Evolutionary conservation across 2,888 invertebrate genomes (phyloP), one percentile per base, ranked within the genome.

Genomic region (Thymelicus acteon): DNA sequence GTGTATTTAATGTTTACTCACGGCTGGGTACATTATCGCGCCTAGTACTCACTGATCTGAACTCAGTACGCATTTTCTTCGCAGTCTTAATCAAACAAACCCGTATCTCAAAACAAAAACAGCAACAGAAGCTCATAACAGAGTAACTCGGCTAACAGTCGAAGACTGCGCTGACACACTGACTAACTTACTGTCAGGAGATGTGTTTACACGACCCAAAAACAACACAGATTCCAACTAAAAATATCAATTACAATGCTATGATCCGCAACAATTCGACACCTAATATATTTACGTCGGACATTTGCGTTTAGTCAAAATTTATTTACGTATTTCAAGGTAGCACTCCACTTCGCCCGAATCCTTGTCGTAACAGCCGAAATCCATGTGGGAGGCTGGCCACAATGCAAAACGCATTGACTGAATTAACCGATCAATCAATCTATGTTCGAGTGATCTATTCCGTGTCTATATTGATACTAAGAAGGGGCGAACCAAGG

Each of bases 301-400:
- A 75, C 69, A 74, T 84, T 84, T 85, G 82, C 84, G 86, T 86
- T 87, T 86, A 89, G 84, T 84, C 78, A 88, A 89, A 90, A 87
- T 83, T 84, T 90, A 94, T 95, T 95, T 94, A 95, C 95, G 94
- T 93, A 95, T 95, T 94, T 95, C 95, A 82, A 96, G 89, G 94
- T 95, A 95, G 91, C 95, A 95, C 93, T 96, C 96, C 91, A 95
- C 92, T 87, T 95, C 95, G 79, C 96, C 95, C 73, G 95, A 95
- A 80, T 95, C 95, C 85, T 95, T 95, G 90, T 95, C 95, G 86
- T 94, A 91, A 89, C 95, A 95, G 84, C 95, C 95, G 89, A 94
- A 95, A 92, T 95, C 95, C 95, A 96, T 95, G 88, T 82, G 85
- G 84, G 80, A 79, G 75, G 79, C 10, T 74, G 78, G 76, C 78